Evolutionary conservation across 2,797 vertebrate species (phyloP).

Genomic region (Mus caroli): DNA sequence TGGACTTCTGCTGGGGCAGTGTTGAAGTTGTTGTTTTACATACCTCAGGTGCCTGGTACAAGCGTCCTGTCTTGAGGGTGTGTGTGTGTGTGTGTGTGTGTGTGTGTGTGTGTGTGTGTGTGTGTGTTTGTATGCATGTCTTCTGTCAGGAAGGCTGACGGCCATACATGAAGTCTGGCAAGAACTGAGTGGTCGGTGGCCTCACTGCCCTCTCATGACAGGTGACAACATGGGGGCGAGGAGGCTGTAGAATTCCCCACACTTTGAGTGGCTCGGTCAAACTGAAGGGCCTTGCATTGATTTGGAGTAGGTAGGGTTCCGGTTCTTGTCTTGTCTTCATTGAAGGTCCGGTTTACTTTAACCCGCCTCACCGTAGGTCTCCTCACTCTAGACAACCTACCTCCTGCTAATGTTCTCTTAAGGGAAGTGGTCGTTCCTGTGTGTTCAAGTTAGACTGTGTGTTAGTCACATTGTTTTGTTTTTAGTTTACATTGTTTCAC

Average conservation of each 20-base stretch:
- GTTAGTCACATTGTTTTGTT: background rate
- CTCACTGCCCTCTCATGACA: background rate
- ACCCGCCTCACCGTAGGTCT: background rate
- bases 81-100: background rate
- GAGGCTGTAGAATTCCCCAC: background rate
- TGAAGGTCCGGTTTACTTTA: background rate
- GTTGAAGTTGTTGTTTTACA: accelerated
- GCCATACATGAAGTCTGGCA: background rate
- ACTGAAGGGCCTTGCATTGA: background rate
- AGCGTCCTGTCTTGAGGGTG: background rate
- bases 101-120: background rate
- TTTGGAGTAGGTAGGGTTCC: background rate
- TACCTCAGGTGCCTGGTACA: accelerated
- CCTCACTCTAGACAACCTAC: accelerated
- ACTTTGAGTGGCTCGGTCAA: background rate
- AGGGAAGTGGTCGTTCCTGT: background rate
- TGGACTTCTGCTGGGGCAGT: background rate
- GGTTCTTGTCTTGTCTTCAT: background rate
- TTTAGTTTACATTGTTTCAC: accelerated
- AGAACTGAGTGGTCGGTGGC: accelerated
- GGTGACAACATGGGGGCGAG: too few relatives aligned
- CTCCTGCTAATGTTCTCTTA: accelerated
- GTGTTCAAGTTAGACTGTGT: background rate
- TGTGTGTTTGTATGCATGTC: background rate
- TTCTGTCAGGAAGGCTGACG: too few relatives aligned